Evolutionary conservation across 2,113 vertebrate genomes (phyloP), one percentile per base, ranked within the genome.

Genomic region (Myrmophylax atrothorax): DNA sequence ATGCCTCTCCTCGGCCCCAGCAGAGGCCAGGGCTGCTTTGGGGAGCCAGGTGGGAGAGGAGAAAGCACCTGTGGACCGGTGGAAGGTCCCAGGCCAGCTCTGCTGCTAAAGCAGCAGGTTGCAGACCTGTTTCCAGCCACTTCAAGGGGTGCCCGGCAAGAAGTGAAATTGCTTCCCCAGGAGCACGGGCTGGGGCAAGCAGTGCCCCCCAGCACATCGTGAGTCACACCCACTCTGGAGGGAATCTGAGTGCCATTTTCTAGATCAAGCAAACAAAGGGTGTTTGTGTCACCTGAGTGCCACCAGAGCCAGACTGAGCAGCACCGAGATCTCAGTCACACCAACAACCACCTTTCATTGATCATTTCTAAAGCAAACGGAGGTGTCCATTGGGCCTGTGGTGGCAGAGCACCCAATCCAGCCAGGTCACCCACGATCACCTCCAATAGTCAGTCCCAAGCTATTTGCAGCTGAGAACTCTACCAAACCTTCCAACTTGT

Each of bases 131-230:
- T 59, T 59, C n/a, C 78, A 84, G 70, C 28, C 67, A 62, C 87
- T 73, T 52, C 59, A 38, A 62, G 70, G 19, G 52, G n/a, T 52
- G 38, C 44, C 68, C 3, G 1, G 26, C 47, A 85, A 47, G 78
- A 89, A 73, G 19, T 2, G 1, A 77, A 58, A 0, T 0, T 0
- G 8, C 11, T 15, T 60, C 44, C 47, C 47, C 50, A 53, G n/a
- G 24, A 90, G 73, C 53, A 1, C 55, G 42, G 59, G 67, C 17
- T 3, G 2, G 42, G 49, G 74, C 74, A 79, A 33, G 58, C 29
- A 73, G 67, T 3, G 2, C 22, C 55, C 0, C 0, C 18, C 84
- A 63, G 56, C 73, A 76, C 2, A 1, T 0, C 5, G 7, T 1
- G 0, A 7, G 3, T 29, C 77, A 53, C 4, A 8, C 5, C 1